Conservation (phyloP, 2,113 vertebrate genomes). For the Irena cyanogastra region DNA sequence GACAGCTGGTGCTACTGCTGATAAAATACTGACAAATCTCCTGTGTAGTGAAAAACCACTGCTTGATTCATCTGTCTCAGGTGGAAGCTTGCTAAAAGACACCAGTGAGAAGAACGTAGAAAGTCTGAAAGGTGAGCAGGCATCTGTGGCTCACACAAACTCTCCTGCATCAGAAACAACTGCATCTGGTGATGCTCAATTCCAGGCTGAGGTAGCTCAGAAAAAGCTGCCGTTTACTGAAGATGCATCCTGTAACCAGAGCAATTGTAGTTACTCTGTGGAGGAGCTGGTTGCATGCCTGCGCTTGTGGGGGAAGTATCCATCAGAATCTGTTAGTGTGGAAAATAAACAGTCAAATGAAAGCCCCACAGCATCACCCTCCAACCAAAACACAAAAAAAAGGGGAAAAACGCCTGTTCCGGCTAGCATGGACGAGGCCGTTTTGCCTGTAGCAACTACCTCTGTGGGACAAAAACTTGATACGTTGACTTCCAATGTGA, state of each 20-base stretch:
- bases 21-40: slow-evolving; percentile 30
- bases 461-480: slow-evolving; percentile 61
- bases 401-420: not conserved
- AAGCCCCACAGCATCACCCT: not conserved
- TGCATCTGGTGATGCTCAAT: not conserved
- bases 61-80: not conserved
- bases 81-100: not conserved
- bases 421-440: not conserved
- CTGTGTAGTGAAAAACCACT: not conserved
- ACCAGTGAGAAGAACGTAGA: not conserved
- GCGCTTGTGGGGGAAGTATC: slow-evolving; percentile 64
- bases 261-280: not conserved
- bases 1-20: slow-evolving; percentile 25
- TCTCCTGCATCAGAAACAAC: not conserved
- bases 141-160: not conserved
- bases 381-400: not conserved
- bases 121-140: not conserved
- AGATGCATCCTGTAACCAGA: not conserved
- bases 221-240: not conserved
- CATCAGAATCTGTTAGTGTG: not conserved
- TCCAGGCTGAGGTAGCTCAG: not conserved
- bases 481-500: not conserved
- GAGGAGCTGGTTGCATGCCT: slow-evolving; percentile 71
- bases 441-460: not conserved
- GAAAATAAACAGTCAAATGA: not conserved